Conservation (phyloP, 2,113 vertebrate genomes). For the Tupaia chinensis region DNA sequence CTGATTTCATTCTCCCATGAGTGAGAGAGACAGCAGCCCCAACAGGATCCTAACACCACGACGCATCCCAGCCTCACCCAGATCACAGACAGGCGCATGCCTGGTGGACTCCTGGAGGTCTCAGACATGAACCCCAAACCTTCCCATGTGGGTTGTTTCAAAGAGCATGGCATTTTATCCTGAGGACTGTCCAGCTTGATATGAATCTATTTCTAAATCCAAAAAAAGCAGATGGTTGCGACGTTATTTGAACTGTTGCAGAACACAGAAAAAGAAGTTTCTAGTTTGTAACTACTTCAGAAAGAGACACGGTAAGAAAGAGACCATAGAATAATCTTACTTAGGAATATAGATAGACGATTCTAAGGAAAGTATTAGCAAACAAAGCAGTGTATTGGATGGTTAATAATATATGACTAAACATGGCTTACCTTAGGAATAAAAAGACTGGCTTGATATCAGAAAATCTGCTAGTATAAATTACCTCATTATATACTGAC, state of each 20-base stretch:
- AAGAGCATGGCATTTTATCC: no score
- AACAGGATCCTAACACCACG: no score
- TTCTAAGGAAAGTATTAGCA: slow-evolving; percentile 9
- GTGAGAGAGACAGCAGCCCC: no score
- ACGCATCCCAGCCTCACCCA: no score
- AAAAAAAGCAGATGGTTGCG: neutral
- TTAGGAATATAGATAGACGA: neutral
- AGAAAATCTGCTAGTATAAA: neutral
- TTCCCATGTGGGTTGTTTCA: no score
- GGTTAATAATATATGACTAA: neutral
- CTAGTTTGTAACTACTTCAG: neutral
- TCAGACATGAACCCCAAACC: no score
- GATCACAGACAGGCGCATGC: no score
- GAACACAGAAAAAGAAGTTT: neutral
- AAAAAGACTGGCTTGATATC: neutral
- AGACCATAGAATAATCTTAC: neutral
- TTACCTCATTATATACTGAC: neutral
- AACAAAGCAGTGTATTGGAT: neutral
- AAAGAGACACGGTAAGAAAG: neutral
- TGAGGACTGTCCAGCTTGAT: no score
- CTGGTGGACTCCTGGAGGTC: no score
- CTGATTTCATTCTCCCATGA: no score
- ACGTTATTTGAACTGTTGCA: neutral
- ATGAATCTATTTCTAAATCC: neutral
- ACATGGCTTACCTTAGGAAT: neutral